These are phyloP conservation scores for Patella caerulea DNA, from an alignment of 2,888 invertebrate species.

Conservation along the genomic window DNA sequence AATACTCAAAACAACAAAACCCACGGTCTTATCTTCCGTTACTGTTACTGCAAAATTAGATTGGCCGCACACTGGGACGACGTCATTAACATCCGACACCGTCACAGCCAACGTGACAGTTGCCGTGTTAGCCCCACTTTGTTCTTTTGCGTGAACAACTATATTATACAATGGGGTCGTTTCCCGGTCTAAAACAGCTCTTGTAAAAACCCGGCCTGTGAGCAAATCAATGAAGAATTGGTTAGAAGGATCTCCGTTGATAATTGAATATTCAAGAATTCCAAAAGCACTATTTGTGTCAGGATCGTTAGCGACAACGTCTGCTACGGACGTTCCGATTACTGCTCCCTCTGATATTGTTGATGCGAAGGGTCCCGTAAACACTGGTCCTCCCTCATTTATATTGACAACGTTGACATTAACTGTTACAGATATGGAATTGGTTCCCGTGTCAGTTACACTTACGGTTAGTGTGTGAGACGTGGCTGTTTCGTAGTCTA, in stretches of 20 bases:
- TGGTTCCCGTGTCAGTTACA: conserved; percentile 15
- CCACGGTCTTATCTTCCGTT: conserved; percentile 36
- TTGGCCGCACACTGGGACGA: conserved; percentile 44
- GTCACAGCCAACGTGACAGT: conserved; percentile 37
- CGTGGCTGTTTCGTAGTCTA: conserved; percentile 43
- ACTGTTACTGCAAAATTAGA: conserved; percentile 39
- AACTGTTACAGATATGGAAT: conserved; percentile 40
- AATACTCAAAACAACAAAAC: conserved; percentile 29
- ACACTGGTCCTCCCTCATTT: conserved; percentile 52
- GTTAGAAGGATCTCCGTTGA: conserved; percentile 40
- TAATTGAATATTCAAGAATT: conserved; percentile 44
- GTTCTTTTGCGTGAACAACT: conserved; percentile 34
- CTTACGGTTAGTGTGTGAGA: conserved; percentile 37
- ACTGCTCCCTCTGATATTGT: conserved; percentile 37
- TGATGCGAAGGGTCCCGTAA: conserved; percentile 33
- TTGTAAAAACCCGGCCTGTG: conserved; percentile 25
- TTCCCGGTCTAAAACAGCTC: conserved; percentile 24
- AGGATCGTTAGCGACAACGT: conserved; percentile 47
- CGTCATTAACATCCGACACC: conserved; percentile 41
- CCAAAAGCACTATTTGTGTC: conserved; percentile 46
- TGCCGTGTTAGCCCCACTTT: conserved; percentile 39
- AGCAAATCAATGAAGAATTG: conserved; percentile 43
- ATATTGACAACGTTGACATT: conserved; percentile 46
- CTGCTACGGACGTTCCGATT: conserved; percentile 33
- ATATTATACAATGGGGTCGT: conserved; percentile 15